Conservation (phyloP, 2,797 vertebrate genomes). For the Pseudocheirus occidentalis region DNA sequence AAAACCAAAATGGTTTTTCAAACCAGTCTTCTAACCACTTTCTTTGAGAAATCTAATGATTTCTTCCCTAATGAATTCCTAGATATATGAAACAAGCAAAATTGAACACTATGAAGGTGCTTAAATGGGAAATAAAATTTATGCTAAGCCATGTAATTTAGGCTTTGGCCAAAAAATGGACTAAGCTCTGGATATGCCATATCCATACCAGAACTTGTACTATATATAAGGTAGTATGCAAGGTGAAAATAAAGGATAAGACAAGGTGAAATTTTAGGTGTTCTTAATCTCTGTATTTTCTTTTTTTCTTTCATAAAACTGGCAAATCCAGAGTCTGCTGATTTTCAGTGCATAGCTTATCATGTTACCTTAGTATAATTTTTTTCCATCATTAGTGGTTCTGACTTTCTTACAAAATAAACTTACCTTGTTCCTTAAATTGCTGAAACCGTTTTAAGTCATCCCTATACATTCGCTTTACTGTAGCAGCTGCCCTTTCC, state of each 20-base stretch:
- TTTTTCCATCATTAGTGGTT: not conserved
- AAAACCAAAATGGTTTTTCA: not conserved
- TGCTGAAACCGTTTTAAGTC: slow-evolving; percentile 82
- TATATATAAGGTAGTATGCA: not conserved
- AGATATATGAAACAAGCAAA: not conserved
- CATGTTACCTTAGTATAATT: not conserved
- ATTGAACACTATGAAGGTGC: not conserved
- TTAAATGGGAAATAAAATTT: not conserved
- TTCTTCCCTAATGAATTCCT: not conserved
- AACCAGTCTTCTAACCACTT: not conserved
- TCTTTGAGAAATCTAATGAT: not conserved
- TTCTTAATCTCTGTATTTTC: not conserved
- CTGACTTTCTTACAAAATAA: not conserved
- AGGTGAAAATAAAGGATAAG: not conserved
- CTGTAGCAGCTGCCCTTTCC: slow-evolving; percentile 65
- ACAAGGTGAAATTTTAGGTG: not conserved
- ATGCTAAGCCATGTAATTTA: not conserved
- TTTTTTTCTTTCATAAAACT: not conserved
- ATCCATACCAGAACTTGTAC: not conserved
- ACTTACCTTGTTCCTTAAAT: slow-evolving; percentile 84
- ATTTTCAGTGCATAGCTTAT: not conserved
- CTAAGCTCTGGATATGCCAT: not conserved
- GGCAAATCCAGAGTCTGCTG: not conserved
- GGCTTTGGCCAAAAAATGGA: not conserved
- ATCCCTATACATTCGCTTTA: slow-evolving; percentile 82